Percentiles rank a stretch among this genome's conserved stretches.
These are phyloP conservation scores for Microcebus ravelobensis DNA, from an alignment of 2,113 vertebrate species.

Conservation along the genomic window DNA sequence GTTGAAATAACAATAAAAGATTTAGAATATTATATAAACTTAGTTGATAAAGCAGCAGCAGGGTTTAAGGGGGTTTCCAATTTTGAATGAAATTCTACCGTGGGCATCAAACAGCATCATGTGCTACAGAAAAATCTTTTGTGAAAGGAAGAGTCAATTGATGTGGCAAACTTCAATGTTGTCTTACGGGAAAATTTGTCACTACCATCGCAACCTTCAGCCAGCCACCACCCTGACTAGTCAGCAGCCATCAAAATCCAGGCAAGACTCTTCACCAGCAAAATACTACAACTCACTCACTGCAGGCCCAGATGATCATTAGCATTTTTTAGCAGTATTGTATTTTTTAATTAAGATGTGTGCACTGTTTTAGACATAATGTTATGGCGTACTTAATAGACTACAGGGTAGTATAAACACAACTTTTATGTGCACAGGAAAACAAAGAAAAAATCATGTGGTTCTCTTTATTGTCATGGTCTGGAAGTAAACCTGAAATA, in stretches of 20 bases:
- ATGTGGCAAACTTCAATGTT: background rate
- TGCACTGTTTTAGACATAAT: background rate
- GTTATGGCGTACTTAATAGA: background rate
- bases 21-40: background rate
- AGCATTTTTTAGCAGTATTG: background rate
- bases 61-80: background rate
- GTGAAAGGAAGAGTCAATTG: background rate
- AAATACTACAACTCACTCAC: background rate
- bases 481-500: background rate
- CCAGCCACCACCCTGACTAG: background rate
- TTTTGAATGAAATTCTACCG: background rate
- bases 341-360: background rate
- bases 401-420: background rate
- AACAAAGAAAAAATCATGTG: background rate
- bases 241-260: background rate
- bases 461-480: background rate
- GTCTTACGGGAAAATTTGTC: background rate
- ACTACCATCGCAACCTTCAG: background rate
- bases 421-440: background rate
- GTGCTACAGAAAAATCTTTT: background rate
- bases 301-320: background rate
- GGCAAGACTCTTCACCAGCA: background rate
- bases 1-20: background rate
- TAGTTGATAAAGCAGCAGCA: background rate
- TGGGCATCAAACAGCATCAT: background rate